Evolutionary conservation across 2,888 invertebrate species (phyloP), one percentile per base, ranked within the genome.

Genomic region (Notocelia uddmanniana): DNA sequence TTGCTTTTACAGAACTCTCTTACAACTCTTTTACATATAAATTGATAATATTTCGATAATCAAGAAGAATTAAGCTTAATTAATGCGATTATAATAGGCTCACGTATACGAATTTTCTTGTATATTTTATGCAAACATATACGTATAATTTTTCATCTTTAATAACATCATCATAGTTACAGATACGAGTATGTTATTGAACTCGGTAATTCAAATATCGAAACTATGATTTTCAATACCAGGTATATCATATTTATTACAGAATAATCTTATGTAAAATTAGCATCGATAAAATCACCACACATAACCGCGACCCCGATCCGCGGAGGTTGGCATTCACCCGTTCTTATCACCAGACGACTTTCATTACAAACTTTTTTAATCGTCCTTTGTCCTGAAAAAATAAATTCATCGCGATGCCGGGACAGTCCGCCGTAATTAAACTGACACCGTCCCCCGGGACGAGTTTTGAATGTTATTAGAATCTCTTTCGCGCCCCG

Each of bases 401-500:
- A 84, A 91, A 91, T 86, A 87, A 88, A 89, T 87, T 88, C 88
- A 87, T 85, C 89, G 89, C 89, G 89, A 90, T 86, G 87, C 85
- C 82, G 81, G 84, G 87, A 88, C 84, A 85, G 82, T 69, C 72
- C 77, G 77, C 83, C 83, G 92, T 93, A 93, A 93, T 93, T 93
- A 93, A 92, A 91, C 91, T 89, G 92, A 91, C 91, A 89, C 89
- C 86, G 86, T 84, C 86, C 90, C 90, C 82, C 81, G 89, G 89
- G 90, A 92, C 89, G 89, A 89, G 90, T 92, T 92, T 92, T 93
- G 91, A 91, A 92, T 92, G 90, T 92, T 92, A 92, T 93, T 93
- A 92, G 92, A 91, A 92, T 91, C 90, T 89, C 90, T 92, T 92
- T 89, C 91, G 88, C 89, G 81, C 85, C 89, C 85, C 88, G 89